Evolutionary conservation across 2,113 vertebrate species (phyloP), one percentile per base, ranked within the genome.

Genomic region (Myrmecophaga tridactyla): DNA sequence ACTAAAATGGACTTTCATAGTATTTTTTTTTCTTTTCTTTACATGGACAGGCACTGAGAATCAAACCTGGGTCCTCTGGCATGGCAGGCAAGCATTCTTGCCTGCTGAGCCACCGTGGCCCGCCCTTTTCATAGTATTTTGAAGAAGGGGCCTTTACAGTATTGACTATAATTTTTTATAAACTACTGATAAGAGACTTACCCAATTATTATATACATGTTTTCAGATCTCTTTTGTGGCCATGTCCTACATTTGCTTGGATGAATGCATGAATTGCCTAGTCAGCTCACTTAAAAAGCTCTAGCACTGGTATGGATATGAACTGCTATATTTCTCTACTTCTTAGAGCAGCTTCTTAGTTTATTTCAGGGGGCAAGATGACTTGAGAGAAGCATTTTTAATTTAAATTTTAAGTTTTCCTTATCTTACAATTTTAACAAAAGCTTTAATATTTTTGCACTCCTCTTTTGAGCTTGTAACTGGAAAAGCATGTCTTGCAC

Each of bases 131-230:
- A 96, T 96, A 97, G 97, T 75, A 58, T 29, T 94, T 97, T 96
- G 94, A 92, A 96, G 97, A 86, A 94, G 84, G 92, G 65, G 27
- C 82, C 96, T 96, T 97, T 98, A 97, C 97, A 94, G 97, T 97
- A 95, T 95, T 96, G 97, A 97, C 98, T 98, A 97, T 98, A 98
- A 98, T 98, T 98, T 98, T 98, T 98, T 98, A 97, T 98, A 98
- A 98, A 98, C 97, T 97, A 96, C 51, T 91, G 96, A n/a, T n/a
- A n/a, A n/a, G n/a, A n/a, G n/a, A n/a, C n/a, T n/a, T n/a, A n/a
- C n/a, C n/a, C n/a, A n/a, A 93, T 94, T 94, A 92, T 96, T 95
- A 97, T 48, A 53, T 94, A 97, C 96, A 94, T 90, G 95, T 94
- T 98, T 96, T 94, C 86, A 96, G 78, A 97, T 98, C 94, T 96